These are phyloP conservation scores for Heliangelus exortis DNA, from an alignment of 2,797 vertebrate genomes.

Conservation along the genomic window DNA sequence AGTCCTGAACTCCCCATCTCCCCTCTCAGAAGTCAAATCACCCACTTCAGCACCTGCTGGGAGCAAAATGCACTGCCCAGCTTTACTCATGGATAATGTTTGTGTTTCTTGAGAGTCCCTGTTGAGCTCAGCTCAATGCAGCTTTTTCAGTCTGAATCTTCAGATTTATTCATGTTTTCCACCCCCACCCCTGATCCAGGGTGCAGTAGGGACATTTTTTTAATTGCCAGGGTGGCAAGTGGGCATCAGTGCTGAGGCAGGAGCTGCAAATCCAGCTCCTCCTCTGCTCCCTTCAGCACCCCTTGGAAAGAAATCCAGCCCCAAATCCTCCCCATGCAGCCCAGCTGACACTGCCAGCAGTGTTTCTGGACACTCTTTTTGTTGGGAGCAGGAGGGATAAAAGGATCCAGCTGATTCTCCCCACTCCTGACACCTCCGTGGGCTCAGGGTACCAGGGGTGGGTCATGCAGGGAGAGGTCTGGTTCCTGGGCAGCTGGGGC, in stretches of 20 bases:
- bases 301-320: not conserved
- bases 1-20: fast-evolving
- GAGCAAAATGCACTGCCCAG: not conserved
- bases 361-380: not conserved
- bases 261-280: not conserved
- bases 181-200: not conserved
- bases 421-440: fast-evolving
- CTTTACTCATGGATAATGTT: fast-evolving
- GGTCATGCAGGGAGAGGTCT: not conserved
- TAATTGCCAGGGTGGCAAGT: fast-evolving
- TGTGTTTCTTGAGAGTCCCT: fast-evolving
- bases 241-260: fast-evolving
- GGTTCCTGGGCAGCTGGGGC: fast-evolving
- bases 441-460: fast-evolving
- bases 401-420: not conserved
- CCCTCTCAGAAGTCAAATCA: not conserved
- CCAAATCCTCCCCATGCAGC: fast-evolving
- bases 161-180: not conserved
- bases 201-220: fast-evolving
- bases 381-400: fast-evolving
- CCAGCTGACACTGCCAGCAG: not conserved
- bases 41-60: fast-evolving
- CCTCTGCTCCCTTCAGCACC: fast-evolving
- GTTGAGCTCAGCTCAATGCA: fast-evolving
- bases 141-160: not conserved